A percentile compares a stretch with the other conserved stretches of the same genome.
These are phyloP conservation scores for Phragmatobia fuliginosa DNA, from an alignment of 2,888 invertebrate genomes.

Conservation along the genomic window DNA sequence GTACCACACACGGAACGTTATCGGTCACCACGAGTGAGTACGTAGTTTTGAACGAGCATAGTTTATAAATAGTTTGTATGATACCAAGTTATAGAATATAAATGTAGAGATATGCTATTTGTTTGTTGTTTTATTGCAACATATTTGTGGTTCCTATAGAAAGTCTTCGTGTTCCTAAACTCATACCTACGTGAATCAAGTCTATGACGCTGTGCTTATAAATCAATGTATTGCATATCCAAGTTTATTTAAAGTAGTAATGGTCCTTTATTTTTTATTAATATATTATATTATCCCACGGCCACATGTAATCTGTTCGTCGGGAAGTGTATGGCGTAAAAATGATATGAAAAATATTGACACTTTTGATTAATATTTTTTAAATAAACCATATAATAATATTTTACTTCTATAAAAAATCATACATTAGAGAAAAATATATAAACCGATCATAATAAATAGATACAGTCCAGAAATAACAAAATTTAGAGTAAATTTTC, in stretches of 20 bases:
- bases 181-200: background rate
- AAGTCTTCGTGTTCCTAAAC: background rate
- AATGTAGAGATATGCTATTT: background rate
- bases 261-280: background rate
- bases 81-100: background rate
- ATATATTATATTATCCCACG: background rate
- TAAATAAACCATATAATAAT: too few species aligned
- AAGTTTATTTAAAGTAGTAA: background rate
- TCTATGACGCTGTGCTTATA: background rate
- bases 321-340: background rate
- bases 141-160: background rate
- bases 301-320: background rate
- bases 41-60: background rate
- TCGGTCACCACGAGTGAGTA: conserved; percentile 33
- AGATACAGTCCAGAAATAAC: too few species aligned
- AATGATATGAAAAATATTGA: background rate
- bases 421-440: too few species aligned
- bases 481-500: background rate
- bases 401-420: too few species aligned
- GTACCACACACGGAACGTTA: conserved; percentile 45
- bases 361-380: too few species aligned
- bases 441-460: too few species aligned
- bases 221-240: background rate
- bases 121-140: background rate
- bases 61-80: background rate